Evolutionary conservation across 2,113 vertebrate genomes (phyloP).

Genomic region (Aldabrachelys gigantea): DNA sequence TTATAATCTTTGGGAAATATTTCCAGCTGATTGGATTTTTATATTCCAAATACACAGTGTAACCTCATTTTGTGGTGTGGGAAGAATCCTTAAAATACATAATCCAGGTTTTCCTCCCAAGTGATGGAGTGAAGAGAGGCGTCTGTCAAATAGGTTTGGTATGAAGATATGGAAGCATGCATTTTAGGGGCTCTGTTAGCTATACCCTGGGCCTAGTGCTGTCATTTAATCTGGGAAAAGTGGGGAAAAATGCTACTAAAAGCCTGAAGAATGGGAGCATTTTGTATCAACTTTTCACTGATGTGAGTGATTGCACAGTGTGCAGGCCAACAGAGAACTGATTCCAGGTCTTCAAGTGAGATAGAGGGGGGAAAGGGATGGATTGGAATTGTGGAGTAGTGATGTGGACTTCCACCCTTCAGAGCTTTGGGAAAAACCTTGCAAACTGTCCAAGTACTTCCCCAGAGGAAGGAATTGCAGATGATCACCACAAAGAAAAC

Average conservation of each 20-base stretch:
- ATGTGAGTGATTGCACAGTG: fast-evolving
- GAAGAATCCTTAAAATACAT: neutral
- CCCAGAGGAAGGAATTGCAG: neutral
- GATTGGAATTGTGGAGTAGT: neutral
- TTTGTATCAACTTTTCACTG: neutral
- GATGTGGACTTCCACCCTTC: fast-evolving
- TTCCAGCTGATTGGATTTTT: neutral
- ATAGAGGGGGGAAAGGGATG: neutral
- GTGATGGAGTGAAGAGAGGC: neutral
- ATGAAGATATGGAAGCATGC: fast-evolving
- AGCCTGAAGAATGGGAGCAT: fast-evolving
- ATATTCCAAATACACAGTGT: neutral
- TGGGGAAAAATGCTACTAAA: fast-evolving
- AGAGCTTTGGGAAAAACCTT: neutral
- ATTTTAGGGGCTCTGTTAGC: neutral
- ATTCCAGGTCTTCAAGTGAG: neutral
- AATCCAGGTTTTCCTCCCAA: neutral
- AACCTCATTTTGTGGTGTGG: neutral
- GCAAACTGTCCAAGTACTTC: fast-evolving
- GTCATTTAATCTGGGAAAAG: fast-evolving
- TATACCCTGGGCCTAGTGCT: neutral
- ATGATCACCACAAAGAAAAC: neutral
- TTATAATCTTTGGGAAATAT: neutral
- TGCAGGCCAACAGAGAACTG: neutral
- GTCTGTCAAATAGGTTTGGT: neutral